Evolutionary conservation across 2,888 invertebrate species (phyloP), one percentile per base, ranked within the genome.

Genomic region (Ichneumoninae sp.): DNA sequence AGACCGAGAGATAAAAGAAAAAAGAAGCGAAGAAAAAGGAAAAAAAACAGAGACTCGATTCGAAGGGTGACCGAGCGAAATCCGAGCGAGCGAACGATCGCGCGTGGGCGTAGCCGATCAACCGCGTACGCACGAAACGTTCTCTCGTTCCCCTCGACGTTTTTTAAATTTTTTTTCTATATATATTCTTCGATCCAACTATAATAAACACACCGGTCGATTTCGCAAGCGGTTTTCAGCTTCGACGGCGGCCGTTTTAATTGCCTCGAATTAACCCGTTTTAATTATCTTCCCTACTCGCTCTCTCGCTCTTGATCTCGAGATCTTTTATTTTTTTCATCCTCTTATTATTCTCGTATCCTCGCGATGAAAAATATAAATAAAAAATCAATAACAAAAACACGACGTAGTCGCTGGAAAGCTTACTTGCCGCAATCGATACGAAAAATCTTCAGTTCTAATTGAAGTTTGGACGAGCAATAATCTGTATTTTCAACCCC

Each of bases 201-300:
- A 68, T 50, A 30, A 71, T 47, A 47, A 47, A 47, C 44, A 65
- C 60, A 63, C 36, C 75, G 68, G 66, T 54, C 76, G 85, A 86
- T 86, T 86, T 86, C 83, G 76, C 78, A 86, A 86, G 83, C 74
- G 77, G 83, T 78, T 83, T 83, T 83, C 63, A 87, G 87, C 89
- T 89, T 88, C 87, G 87, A 79, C 86, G 86, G 84, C 86, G 87
- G 85, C 82, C 87, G 77, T 85, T 90, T 90, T 89, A 90, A 90
- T 90, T 90, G 89, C 89, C 87, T 88, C 88, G 87, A 89, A 89
- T 90, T 88, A 89, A 89, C 88, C 87, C 87, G 88, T 89, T 90
- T 90, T 89, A 90, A 90, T 90, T 90, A 88, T 85, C 84, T 82
- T 86, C 78, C 80, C 69, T 76, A 68, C 75, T 79, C 44, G 44